Evolutionary conservation across 2,113 vertebrate species (phyloP).

Genomic region (Boulengeromyrus knoepffleri): DNA sequence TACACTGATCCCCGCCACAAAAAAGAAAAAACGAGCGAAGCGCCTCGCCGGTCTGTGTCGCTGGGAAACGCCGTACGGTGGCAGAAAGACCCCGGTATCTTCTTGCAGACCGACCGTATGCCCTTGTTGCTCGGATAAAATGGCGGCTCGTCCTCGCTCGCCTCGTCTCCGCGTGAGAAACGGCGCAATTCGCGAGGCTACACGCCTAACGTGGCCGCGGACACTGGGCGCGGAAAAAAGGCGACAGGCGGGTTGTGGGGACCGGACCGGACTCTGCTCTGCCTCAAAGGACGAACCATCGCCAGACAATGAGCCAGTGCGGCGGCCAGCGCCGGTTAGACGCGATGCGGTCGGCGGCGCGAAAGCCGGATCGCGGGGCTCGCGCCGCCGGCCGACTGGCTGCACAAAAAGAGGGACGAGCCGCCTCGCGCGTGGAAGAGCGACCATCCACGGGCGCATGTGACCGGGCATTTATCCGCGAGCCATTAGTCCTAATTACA

Average conservation of each 20-base stretch:
- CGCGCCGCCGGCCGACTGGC: not conserved
- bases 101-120: constrained; percentile 17
- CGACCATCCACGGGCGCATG: not conserved
- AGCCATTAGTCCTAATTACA: not conserved
- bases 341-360: not conserved
- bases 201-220: not conserved
- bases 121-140: constrained; percentile 63
- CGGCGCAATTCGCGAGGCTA: constrained; percentile 42
- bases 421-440: not conserved
- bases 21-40: not conserved
- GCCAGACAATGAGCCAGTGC: not conserved
- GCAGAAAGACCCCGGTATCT: not conserved
- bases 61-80: not conserved
- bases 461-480: not conserved
- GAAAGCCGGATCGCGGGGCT: not conserved
- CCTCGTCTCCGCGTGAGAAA: constrained; percentile 54
- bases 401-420: not conserved
- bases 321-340: not conserved
- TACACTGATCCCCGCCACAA: no score
- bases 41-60: not conserved
- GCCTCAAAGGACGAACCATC: not conserved
- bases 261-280: not conserved
- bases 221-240: not conserved
- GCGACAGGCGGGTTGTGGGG: not conserved
- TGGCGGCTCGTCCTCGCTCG: constrained; percentile 64